A percentile compares a stretch with the other conserved stretches of the same genome.
phyloP scores from a whole-genome alignment of 92 coral and sea anemone species.

The Epizoanthus stellaris region DNA sequence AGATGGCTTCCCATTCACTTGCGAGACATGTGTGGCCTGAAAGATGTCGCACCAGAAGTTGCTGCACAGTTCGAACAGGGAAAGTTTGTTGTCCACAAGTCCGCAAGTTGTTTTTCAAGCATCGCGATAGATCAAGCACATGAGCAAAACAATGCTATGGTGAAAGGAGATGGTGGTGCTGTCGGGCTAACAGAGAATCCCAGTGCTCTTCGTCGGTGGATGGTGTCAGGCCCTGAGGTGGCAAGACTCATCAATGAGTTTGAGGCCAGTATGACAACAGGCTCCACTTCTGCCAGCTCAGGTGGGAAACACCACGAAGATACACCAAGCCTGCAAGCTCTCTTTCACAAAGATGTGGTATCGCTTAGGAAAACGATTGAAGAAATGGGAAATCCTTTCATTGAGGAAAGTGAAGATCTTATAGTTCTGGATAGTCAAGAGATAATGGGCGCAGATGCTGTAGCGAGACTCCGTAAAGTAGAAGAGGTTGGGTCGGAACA shows the following conservation, averaged over 20 bases:
- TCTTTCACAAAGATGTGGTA: constrained; percentile 7
- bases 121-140: constrained; percentile 1
- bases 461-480: constrained; percentile 40
- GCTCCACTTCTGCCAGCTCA: not conserved
- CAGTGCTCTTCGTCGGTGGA: constrained; percentile 24
- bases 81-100: not conserved
- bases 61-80: constrained; percentile 26
- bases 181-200: constrained; percentile 35
- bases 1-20: constrained; percentile 41
- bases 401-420: constrained; percentile 52
- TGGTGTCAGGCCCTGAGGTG: constrained; percentile 40
- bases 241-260: constrained; percentile 29
- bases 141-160: constrained; percentile 39
- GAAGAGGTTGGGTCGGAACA: constrained; percentile 55
- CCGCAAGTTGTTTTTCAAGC: not conserved
- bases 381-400: constrained; percentile 44
- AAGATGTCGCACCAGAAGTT: constrained; percentile 31
- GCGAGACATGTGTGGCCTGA: constrained; percentile 27
- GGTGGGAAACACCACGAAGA: constrained; percentile 23
- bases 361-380: constrained; percentile 27
- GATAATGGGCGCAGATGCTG: constrained; percentile 34
- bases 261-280: constrained; percentile 17
- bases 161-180: constrained; percentile 39
- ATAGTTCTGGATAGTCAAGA: constrained; percentile 56
- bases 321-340: constrained; percentile 10